A percentile compares a stretch with the other conserved stretches of the same genome.
Conservation (phyloP, 2,797 vertebrate species). For the Thamnophis elegans region DNA sequence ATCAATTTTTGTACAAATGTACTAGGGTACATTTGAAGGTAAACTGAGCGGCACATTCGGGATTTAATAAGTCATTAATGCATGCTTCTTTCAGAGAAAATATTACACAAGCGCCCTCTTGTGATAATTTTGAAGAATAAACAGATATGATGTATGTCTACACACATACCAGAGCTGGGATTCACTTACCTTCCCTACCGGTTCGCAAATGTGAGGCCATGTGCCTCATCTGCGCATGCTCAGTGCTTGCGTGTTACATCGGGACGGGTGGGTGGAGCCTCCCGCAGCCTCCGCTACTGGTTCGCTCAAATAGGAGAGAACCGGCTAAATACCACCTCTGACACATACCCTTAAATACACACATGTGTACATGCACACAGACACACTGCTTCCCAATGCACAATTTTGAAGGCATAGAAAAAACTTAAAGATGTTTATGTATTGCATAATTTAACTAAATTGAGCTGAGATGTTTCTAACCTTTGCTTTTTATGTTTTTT, state of each 20-base stretch:
- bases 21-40: neutral
- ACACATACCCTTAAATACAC: too few species aligned
- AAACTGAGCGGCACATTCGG: neutral
- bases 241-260: too few species aligned
- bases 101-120: slow-evolving; percentile 37
- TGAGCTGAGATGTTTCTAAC: neutral
- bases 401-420: neutral
- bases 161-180: neutral
- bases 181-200: too few species aligned
- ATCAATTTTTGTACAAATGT: neutral
- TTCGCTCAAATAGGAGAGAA: too few species aligned
- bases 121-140: slow-evolving; percentile 10
- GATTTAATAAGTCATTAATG: neutral
- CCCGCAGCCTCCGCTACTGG: too few species aligned
- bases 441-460: neutral
- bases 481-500: neutral
- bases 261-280: too few species aligned
- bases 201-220: too few species aligned
- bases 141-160: neutral
- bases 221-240: too few species aligned
- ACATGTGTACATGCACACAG: neutral
- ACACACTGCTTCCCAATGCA: neutral
- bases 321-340: too few species aligned
- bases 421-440: fast-evolving
- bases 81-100: neutral